Evolutionary conservation across 37 sponge, comb jelly and placozoan genomes (phyloP), one percentile per base, ranked within the genome.

Genomic region (Trichoplax adhaerens): DNA sequence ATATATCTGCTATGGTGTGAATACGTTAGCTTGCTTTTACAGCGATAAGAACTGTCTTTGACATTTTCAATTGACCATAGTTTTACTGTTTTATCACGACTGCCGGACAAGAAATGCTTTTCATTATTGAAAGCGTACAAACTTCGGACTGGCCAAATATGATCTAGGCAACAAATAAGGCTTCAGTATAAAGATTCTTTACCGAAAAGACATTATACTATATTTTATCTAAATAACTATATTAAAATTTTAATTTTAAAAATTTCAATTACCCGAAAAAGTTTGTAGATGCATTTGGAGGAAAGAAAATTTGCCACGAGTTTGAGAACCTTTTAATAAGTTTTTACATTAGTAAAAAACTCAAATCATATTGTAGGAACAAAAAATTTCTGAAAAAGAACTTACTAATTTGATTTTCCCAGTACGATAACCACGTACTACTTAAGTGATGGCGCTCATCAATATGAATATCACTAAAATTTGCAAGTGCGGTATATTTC

Each of bases 21-120:
- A 68, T 89, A 89, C 0, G 87, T 80, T 46, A 73, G 76, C 7
- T 56, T 64, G 54, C 56, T 6, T 4, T 57, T 1, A 8, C 74
- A n/a, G 5, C 62, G 2, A 1, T 56, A 53, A n/a, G 58, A 55
- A 2, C 87, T 83, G 50, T 72, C 75, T 53, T 83, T 86, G 56
- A 77, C 74, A 73, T 83, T 90, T 56, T 75, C 54, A 47, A 95
- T 76, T 0, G 73, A 75, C 96, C 96, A 95, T 51, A 95, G 68
- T 70, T 78, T 82, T 29, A 87, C 88, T 1, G 80, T 87, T 74
- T 78, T 82, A 76, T 95, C 96, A 63, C 82, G 78, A 72, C 91
- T 81, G 56, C 83, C 86, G 64, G 84, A 83, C 50, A 95, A 83
- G 77, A 77, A 76, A 65, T 78, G 80, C 76, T 93, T 89, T 55